These are phyloP conservation scores for Urophycis tenuis DNA, from an alignment of 2,797 vertebrate genomes.

Conservation along the genomic window DNA sequence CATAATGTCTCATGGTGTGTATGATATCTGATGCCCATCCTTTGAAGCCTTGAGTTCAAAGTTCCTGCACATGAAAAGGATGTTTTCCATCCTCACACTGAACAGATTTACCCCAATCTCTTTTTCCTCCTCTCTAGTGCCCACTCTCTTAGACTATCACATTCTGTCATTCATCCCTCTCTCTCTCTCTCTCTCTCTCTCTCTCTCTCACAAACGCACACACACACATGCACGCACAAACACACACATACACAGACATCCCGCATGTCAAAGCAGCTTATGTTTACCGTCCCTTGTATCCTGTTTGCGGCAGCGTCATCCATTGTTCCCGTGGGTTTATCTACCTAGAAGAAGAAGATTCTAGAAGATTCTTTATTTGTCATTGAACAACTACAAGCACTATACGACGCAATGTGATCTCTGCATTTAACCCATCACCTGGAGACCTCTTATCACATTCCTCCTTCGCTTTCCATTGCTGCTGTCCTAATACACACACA, in stretches of 20 bases:
- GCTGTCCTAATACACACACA: slow-evolving; percentile 14
- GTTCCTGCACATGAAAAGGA: slow-evolving; percentile 48
- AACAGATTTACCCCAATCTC: slow-evolving; percentile 33
- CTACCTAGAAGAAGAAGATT: slow-evolving; percentile 23
- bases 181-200: no score
- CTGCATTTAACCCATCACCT: slow-evolving; percentile 14
- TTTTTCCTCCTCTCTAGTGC: neutral
- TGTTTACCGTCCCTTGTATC: slow-evolving; percentile 62
- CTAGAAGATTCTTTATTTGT: no score
- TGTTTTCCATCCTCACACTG: slow-evolving; percentile 37
- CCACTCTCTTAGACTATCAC: neutral
- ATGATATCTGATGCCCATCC: slow-evolving; percentile 60
- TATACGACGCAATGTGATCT: no score
- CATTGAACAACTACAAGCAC: no score
- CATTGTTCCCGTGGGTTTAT: slow-evolving; percentile 45
- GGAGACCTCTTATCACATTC: slow-evolving; percentile 44
- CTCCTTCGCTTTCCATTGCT: slow-evolving; percentile 31
- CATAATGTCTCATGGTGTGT: slow-evolving; percentile 37
- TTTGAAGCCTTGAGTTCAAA: slow-evolving; percentile 54
- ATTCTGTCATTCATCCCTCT: neutral
- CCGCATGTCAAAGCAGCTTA: slow-evolving; percentile 63
- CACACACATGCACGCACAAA: slow-evolving; percentile 14
- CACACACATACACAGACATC: slow-evolving; percentile 15
- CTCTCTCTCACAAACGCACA: slow-evolving; percentile 1
- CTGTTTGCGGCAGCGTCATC: slow-evolving; percentile 55